Conservation (phyloP, 2,888 invertebrate species). For the Rhimphoctona megacephalus region DNA sequence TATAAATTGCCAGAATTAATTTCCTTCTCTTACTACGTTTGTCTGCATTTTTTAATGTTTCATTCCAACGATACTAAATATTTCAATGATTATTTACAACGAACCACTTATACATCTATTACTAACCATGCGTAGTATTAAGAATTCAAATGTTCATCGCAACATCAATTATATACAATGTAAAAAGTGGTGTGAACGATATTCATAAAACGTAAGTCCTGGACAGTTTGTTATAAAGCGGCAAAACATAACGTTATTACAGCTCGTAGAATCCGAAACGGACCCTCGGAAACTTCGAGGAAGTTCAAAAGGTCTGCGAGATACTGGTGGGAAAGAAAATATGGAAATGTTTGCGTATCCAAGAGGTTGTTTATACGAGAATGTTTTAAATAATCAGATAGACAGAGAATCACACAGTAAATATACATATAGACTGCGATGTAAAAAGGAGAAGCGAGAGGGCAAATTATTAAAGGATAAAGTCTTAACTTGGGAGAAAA, state of each 20-base stretch:
- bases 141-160: background rate
- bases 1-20: background rate
- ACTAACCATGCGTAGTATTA: background rate
- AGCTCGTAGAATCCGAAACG: constrained; percentile 35
- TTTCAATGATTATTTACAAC: background rate
- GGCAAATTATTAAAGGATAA: constrained; percentile 41
- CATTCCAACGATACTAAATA: background rate
- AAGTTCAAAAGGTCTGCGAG: constrained; percentile 62
- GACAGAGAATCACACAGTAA: constrained; percentile 2
- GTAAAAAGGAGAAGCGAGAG: constrained; percentile 13
- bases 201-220: constrained; percentile 22
- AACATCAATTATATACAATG: constrained; percentile 13
- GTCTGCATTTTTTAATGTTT: background rate
- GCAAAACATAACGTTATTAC: constrained; percentile 19
- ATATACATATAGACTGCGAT: constrained; percentile 8
- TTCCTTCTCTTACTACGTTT: background rate
- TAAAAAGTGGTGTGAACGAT: constrained; percentile 6
- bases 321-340: constrained; percentile 76
- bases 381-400: constrained; percentile 55
- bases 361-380: constrained; percentile 75
- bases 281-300: constrained; percentile 66
- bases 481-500: constrained; percentile 50
- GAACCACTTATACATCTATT: background rate
- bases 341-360: constrained; percentile 75
- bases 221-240: background rate